These are phyloP conservation scores for Dicrurus megarhynchus DNA, from an alignment of 2,113 vertebrate species.

Conservation along the genomic window DNA sequence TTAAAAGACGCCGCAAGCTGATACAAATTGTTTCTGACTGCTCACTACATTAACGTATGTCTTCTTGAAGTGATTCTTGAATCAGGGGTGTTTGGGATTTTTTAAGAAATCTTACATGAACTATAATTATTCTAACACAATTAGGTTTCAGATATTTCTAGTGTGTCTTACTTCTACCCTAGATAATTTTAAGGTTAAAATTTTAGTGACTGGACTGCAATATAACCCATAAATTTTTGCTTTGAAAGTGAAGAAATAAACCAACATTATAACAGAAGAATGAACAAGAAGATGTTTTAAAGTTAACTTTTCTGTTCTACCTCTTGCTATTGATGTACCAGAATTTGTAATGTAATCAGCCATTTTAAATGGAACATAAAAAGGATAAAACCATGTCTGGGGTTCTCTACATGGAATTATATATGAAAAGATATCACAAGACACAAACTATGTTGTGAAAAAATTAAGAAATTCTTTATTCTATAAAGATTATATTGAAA, in stretches of 20 bases:
- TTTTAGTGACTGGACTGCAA: neutral
- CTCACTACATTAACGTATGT: neutral
- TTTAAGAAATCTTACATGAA: neutral
- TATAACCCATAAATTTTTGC: neutral
- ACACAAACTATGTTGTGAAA: neutral
- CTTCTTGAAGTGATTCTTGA: neutral
- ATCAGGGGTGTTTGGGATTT: accelerated
- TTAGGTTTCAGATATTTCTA: neutral
- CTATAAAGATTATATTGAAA: neutral
- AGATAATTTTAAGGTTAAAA: neutral
- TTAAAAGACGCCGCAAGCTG: neutral
- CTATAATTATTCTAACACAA: neutral
- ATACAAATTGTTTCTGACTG: neutral
- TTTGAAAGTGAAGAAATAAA: neutral
- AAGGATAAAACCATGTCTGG: neutral
- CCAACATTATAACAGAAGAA: neutral
- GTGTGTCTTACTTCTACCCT: neutral
- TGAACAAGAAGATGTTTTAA: neutral
- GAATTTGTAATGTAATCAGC: neutral
- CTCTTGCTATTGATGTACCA: neutral
- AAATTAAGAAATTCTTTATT: neutral
- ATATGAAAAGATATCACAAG: neutral
- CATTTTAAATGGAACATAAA: neutral
- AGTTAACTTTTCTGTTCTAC: neutral
- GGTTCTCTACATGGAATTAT: neutral